Evolutionary conservation across 2,113 vertebrate species (phyloP).

Genomic region (Barbus barbus): DNA sequence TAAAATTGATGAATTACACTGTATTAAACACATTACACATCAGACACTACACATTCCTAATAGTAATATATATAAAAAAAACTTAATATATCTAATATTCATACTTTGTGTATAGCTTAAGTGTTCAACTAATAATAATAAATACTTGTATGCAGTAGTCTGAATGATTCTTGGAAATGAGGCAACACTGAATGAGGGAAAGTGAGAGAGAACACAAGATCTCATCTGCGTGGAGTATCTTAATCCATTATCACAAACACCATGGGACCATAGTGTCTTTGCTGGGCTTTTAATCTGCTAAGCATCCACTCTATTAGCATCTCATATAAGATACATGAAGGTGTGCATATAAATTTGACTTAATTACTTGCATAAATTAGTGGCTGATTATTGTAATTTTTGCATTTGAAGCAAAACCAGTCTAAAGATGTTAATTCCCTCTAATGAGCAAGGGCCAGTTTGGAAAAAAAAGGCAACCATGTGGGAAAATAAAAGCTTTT

Average conservation of each 20-base stretch:
- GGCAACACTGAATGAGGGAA: no score
- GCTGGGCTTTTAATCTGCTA: conserved; percentile 53
- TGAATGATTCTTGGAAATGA: no score
- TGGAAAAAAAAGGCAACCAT: neutral
- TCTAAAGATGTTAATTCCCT: neutral
- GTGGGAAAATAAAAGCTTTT: conserved; percentile 26
- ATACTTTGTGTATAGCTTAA: no score
- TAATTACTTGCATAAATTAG: conserved; percentile 50
- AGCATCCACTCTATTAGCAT: conserved; percentile 52
- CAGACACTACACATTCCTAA: neutral
- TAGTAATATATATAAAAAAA: neutral
- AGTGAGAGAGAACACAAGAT: no score
- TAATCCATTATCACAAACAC: conserved; percentile 50
- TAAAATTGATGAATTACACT: neutral
- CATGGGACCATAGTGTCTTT: conserved; percentile 36
- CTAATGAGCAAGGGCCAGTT: conserved; percentile 6
- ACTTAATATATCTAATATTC: no score
- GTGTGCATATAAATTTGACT: conserved; percentile 46
- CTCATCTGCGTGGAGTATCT: neutral
- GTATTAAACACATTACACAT: neutral
- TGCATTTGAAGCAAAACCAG: conserved; percentile 24
- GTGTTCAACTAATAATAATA: no score
- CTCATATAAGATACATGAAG: conserved; percentile 43
- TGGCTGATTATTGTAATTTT: conserved; percentile 23
- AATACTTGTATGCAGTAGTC: no score